phyloP scores from a whole-genome alignment of 2,888 invertebrate species.

The Drosophila borborema region DNA sequence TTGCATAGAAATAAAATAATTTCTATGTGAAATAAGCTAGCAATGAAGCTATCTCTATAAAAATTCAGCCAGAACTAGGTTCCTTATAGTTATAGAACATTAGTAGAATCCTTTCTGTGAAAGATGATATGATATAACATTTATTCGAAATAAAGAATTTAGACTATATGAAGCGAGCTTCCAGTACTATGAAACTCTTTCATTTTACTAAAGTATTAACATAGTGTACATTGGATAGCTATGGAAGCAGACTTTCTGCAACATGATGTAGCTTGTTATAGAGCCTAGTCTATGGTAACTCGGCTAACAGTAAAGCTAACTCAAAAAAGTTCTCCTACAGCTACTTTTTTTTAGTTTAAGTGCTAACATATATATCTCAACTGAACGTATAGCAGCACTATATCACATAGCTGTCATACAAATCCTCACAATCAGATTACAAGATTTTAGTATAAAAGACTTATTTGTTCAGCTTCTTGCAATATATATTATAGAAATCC shows the following conservation, averaged over 20 bases:
- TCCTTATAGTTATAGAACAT: no score
- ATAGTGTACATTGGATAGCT: not conserved
- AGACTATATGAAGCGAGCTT: no score
- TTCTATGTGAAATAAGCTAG: not conserved
- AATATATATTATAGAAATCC: no score
- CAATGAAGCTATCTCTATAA: not conserved
- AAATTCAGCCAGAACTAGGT: not conserved
- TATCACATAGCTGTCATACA: not conserved
- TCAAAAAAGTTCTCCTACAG: no score
- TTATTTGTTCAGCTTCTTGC: no score
- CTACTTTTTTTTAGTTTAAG: fast-evolving
- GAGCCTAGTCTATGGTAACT: not conserved
- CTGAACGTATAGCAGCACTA: not conserved
- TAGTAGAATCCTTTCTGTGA: no score
- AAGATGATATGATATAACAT: no score
- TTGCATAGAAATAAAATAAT: not conserved
- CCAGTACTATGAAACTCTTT: no score
- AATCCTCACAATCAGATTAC: no score
- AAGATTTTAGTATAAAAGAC: no score
- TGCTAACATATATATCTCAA: not conserved
- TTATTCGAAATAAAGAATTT: no score
- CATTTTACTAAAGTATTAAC: not conserved
- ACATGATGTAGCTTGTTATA: not conserved
- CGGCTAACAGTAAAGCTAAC: not conserved
- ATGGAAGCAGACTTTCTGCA: no score